Percentiles rank a stretch among this genome's conserved stretches.
Conservation (phyloP, 2,113 vertebrate genomes). For the Burhinus bistriatus region DNA sequence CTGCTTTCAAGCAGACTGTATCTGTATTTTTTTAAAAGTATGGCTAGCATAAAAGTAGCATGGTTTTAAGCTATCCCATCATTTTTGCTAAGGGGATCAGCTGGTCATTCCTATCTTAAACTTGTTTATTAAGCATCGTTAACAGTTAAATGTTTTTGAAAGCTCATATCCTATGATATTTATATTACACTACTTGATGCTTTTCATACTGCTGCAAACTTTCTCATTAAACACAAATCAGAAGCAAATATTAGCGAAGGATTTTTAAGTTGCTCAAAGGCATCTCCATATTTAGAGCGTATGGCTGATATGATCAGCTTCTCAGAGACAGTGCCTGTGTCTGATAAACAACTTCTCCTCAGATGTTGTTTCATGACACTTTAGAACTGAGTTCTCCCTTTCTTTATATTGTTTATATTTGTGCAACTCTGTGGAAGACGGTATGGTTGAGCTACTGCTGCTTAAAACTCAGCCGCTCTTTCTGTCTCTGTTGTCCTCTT, state of each 20-base stretch:
- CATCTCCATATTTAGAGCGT: background rate
- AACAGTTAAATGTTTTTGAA: background rate
- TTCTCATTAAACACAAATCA: background rate
- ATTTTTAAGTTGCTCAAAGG: background rate
- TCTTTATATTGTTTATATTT: background rate
- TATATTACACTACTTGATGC: background rate
- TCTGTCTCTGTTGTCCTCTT: background rate
- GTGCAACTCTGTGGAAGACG: background rate
- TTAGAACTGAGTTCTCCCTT: background rate
- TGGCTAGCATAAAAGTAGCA: background rate
- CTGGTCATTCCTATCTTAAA: background rate
- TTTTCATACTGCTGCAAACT: background rate
- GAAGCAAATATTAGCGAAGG: background rate
- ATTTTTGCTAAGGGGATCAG: background rate
- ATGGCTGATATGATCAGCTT: background rate
- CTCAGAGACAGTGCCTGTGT: background rate
- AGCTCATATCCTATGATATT: background rate
- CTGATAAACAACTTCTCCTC: background rate
- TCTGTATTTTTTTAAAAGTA: background rate
- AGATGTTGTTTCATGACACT: background rate
- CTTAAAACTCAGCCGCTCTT: background rate
- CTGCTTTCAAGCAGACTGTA: background rate
- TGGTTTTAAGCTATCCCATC: background rate
- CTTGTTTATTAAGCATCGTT: background rate
- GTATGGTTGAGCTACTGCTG: background rate